Conservation (phyloP, 2,113 vertebrate genomes). For the Hippopotamus amphibius region DNA sequence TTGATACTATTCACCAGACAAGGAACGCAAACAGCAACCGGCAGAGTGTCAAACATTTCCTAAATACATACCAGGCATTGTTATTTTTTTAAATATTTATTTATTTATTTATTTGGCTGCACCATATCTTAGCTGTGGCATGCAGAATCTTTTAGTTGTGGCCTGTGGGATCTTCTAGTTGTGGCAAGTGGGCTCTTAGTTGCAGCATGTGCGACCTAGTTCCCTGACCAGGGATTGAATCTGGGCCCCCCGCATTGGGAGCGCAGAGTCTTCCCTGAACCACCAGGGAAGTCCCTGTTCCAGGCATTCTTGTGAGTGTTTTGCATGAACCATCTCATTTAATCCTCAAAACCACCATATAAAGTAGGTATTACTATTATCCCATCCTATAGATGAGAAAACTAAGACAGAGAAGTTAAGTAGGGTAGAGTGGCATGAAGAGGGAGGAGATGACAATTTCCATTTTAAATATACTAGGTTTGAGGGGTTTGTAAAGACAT, state of each 20-base stretch:
- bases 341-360: background rate
- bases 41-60: background rate
- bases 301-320: background rate
- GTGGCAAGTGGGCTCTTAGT: no score
- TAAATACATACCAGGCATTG: background rate
- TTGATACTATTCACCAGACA: conserved; percentile 24
- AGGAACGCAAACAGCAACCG: background rate
- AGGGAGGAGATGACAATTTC: background rate
- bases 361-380: background rate
- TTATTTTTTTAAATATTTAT: background rate
- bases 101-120: no score
- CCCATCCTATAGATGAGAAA: background rate
- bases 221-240: no score
- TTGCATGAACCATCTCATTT: background rate
- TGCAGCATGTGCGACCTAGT: no score
- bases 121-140: no score
- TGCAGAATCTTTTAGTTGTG: no score
- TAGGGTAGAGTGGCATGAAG: background rate
- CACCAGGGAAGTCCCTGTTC: background rate
- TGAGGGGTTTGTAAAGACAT: background rate
- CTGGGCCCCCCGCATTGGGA: no score
- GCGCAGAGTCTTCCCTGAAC: no score
- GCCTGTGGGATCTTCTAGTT: no score
- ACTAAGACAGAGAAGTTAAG: background rate
- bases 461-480: background rate